phyloP scores from a whole-genome alignment of 2,888 invertebrate genomes.

The Ctena decussata region DNA sequence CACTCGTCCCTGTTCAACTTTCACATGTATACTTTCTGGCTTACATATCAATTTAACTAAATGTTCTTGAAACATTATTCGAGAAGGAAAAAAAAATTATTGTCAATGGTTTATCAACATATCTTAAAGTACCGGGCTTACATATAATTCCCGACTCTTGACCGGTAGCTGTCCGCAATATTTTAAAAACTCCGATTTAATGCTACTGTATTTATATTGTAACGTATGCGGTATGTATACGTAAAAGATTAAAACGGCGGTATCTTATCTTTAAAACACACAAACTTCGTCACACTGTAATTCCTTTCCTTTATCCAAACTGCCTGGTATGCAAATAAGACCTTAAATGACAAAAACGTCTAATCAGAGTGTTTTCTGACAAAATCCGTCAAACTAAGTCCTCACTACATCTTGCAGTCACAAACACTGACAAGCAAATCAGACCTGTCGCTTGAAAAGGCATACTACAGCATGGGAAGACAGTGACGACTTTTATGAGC shows the following conservation, averaged over 20 bases:
- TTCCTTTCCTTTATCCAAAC: background rate
- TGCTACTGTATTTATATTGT: constrained; percentile 3
- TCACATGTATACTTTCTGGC: too few relatives aligned
- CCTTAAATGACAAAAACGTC: too few relatives aligned
- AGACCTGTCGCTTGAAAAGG: too few relatives aligned
- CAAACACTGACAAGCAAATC: background rate
- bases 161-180: background rate
- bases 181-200: background rate
- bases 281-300: background rate
- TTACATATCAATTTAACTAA: background rate
- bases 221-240: background rate
- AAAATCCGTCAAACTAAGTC: background rate
- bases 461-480: too few relatives aligned
- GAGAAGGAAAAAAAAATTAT: too few relatives aligned
- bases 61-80: background rate
- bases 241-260: background rate
- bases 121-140: too few relatives aligned
- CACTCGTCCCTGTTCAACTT: too few relatives aligned
- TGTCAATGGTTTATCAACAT: too few relatives aligned
- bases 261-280: background rate
- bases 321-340: background rate
- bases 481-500: too few relatives aligned
- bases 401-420: background rate
- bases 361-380: background rate
- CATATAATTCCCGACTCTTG: background rate